A percentile compares a stretch with the other conserved stretches of the same genome.
phyloP scores from a whole-genome alignment of 1,140 invertebrate genomes.

The Amyelois transitella region DNA sequence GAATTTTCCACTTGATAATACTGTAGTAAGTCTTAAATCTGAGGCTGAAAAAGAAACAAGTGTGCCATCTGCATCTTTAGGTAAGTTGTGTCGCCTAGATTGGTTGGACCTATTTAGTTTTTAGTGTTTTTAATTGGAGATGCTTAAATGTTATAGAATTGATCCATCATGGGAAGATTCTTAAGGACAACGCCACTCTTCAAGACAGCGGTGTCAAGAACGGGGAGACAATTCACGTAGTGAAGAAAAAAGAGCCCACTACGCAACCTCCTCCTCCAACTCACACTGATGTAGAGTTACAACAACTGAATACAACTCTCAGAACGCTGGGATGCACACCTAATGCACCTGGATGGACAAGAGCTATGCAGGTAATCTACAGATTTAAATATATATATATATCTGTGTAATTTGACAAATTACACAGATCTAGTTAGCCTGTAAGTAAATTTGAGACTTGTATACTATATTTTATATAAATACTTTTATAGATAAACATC shows the following conservation, averaged over 20 bases:
- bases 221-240: conserved; percentile 66
- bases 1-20: conserved; percentile 56
- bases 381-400: not conserved
- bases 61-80: conserved; percentile 53
- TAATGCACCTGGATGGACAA: conserved; percentile 63
- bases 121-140: conserved; percentile 1
- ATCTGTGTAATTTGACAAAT: no score
- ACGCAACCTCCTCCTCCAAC: conserved; percentile 28
- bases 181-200: conserved; percentile 47
- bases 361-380: conserved; percentile 64
- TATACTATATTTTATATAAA: no score
- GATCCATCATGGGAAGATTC: conserved; percentile 64
- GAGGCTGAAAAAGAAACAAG: conserved; percentile 59
- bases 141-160: conserved; percentile 34
- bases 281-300: conserved; percentile 51
- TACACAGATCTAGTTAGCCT: no score
- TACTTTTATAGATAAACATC: no score
- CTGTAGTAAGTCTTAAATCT: conserved; percentile 40
- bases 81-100: conserved; percentile 31
- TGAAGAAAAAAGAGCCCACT: conserved; percentile 50
- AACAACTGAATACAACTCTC: conserved; percentile 46
- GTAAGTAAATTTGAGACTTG: no score
- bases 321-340: conserved; percentile 58
- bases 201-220: conserved; percentile 54
- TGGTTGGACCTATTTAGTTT: no score